These are phyloP conservation scores for Paramisgurnus dabryanus DNA, from an alignment of 2,113 vertebrate species.

Conservation along the genomic window DNA sequence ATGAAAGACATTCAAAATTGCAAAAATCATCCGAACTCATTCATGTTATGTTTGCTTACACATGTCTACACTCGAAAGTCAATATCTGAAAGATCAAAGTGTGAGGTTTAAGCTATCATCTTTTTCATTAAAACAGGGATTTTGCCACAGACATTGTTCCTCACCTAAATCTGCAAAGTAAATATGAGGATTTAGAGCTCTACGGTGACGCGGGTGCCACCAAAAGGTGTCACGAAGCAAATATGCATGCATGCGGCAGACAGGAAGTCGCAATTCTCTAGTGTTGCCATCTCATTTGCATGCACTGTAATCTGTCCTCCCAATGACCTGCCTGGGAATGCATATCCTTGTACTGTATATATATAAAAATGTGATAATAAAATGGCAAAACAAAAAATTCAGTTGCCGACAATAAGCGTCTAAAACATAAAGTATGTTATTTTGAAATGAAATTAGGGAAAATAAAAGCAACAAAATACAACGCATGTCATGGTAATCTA, in stretches of 20 bases:
- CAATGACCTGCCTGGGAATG: constrained; percentile 35
- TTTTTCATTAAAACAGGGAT: constrained; percentile 57
- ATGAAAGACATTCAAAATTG: not conserved
- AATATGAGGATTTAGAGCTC: constrained; percentile 48
- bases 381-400: not conserved
- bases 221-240: constrained; percentile 49
- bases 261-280: constrained; percentile 10
- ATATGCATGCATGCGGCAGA: constrained; percentile 20
- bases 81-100: constrained; percentile 53
- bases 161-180: constrained; percentile 58
- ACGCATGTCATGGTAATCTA: not conserved
- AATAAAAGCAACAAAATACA: not conserved
- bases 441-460: not conserved
- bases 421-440: no score
- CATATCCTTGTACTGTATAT: not conserved
- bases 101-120: constrained; percentile 44
- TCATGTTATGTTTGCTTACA: constrained; percentile 50
- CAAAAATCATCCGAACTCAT: constrained; percentile 40
- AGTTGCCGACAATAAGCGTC: not conserved
- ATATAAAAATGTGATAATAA: constrained; percentile 4
- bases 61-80: constrained; percentile 51
- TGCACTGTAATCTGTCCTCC: constrained; percentile 14
- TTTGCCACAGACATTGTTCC: constrained; percentile 51
- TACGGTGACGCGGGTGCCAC: constrained; percentile 45
- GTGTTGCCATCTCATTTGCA: constrained; percentile 32